A percentile compares a stretch with the other conserved stretches of the same genome.
Conservation (phyloP, 1,140 invertebrate species). For the Eumaeus atala region DNA sequence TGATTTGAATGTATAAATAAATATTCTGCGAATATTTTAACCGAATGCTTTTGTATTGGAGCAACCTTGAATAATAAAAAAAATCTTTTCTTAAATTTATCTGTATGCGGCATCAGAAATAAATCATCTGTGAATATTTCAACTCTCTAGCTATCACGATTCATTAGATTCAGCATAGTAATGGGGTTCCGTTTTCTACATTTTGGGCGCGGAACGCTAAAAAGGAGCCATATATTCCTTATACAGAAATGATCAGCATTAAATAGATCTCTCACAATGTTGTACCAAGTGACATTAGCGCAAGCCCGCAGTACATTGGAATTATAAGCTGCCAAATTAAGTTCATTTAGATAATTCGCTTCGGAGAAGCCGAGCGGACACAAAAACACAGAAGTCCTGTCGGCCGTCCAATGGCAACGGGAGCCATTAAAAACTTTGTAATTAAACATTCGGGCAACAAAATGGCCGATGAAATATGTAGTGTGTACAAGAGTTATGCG, state of each 20-base stretch:
- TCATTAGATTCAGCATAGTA: too few species aligned
- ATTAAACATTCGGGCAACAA: slow-evolving; percentile 50
- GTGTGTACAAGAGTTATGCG: slow-evolving; percentile 16
- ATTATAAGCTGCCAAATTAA: slow-evolving; percentile 51
- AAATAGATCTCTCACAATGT: not conserved
- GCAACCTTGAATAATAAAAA: too few species aligned
- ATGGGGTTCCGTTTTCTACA: too few species aligned
- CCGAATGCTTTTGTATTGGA: too few species aligned
- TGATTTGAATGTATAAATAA: too few species aligned
- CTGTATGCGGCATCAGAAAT: too few species aligned
- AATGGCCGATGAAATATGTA: slow-evolving; percentile 28
- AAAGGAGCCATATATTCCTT: too few species aligned
- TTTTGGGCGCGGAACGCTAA: too few species aligned
- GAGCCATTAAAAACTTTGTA: slow-evolving; percentile 36
- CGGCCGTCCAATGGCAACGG: slow-evolving; percentile 28
- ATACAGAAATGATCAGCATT: not conserved
- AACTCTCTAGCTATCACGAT: too few species aligned
- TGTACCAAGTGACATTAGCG: slow-evolving; percentile 3
- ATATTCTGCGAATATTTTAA: too few species aligned
- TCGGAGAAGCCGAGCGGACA: slow-evolving; percentile 31
- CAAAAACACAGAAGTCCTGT: slow-evolving; percentile 30
- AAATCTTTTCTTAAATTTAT: too few species aligned
- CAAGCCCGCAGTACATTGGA: slow-evolving; percentile 18
- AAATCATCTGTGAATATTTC: too few species aligned
- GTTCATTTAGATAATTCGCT: slow-evolving; percentile 44